Evolutionary conservation across 2,888 invertebrate genomes (phyloP).

Genomic region (Ennomos erosarius): DNA sequence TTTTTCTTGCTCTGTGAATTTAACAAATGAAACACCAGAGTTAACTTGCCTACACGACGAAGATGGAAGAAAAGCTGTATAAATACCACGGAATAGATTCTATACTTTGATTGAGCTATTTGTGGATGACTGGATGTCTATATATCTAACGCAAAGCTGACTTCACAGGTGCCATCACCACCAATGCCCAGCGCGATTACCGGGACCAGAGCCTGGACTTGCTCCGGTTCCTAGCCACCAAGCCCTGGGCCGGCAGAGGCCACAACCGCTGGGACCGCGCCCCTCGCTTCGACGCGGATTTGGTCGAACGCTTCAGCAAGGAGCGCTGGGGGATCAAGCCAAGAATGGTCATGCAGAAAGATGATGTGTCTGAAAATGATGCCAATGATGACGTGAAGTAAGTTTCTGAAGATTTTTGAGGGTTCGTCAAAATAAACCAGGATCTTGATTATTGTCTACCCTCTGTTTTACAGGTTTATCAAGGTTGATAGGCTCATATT

Average conservation of each 20-base stretch:
- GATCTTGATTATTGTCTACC: no score
- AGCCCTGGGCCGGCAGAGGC: constrained; percentile 51
- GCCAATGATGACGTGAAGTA: constrained; percentile 62
- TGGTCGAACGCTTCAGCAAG: constrained; percentile 35
- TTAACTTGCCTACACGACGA: no score
- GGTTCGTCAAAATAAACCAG: no score
- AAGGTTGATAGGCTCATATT: no score
- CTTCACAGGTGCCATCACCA: constrained; percentile 52
- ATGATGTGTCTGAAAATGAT: constrained; percentile 44
- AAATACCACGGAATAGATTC: no score
- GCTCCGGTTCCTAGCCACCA: constrained; percentile 62
- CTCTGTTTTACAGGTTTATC: no score
- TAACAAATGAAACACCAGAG: no score
- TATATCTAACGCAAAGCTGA: no score
- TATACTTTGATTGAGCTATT: no score
- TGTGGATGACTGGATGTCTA: no score
- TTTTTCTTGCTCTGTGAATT: no score
- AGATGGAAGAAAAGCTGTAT: no score
- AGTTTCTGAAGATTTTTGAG: constrained; percentile 4
- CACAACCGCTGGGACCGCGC: constrained; percentile 55
- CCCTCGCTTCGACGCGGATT: constrained; percentile 46
- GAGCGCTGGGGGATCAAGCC: constrained; percentile 29
- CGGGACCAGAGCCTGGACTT: constrained; percentile 62
- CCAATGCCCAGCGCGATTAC: constrained; percentile 59
- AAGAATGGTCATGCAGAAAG: constrained; percentile 25